Conservation (phyloP, 2,797 vertebrate species). For the Hybognathus amarus region DNA sequence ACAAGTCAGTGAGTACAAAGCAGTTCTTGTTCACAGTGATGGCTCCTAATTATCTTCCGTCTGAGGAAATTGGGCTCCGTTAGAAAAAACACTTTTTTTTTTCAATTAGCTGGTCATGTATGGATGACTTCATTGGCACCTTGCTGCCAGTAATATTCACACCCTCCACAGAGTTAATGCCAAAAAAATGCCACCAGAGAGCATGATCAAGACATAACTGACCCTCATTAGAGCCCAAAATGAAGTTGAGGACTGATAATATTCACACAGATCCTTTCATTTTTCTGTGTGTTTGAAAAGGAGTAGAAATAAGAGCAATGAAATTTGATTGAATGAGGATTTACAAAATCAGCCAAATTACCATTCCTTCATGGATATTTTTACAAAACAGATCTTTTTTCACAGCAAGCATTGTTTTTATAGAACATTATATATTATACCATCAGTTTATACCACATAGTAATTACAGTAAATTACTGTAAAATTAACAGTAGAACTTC, state of each 20-base stretch:
- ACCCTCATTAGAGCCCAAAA: conserved; percentile 23
- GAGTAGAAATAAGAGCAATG: background rate
- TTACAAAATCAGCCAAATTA: background rate
- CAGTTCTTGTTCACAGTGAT: conserved; percentile 34
- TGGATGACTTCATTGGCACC: conserved; percentile 33
- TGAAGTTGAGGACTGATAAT: conserved; percentile 12
- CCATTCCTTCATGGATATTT: background rate
- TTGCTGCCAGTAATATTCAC: conserved; percentile 33
- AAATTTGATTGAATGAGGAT: background rate
- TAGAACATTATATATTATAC: too few relatives aligned
- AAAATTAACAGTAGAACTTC: background rate
- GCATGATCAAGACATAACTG: conserved; percentile 34
- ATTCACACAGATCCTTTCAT: background rate
- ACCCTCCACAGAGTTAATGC: conserved; percentile 3
- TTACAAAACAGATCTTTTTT: too few relatives aligned
- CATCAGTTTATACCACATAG: background rate
- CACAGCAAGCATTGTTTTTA: too few relatives aligned
- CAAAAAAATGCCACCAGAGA: conserved; percentile 27
- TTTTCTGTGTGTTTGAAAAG: conserved; percentile 1
- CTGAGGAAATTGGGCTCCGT: conserved; percentile 34
- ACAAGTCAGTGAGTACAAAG: conserved; percentile 16
- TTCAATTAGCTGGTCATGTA: conserved; percentile 45
- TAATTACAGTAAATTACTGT: background rate
- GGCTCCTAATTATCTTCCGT: conserved; percentile 42
- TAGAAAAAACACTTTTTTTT: conserved; percentile 10